Conservation (phyloP, 2,888 invertebrate genomes). For the Oegoconia quadripuncta region DNA sequence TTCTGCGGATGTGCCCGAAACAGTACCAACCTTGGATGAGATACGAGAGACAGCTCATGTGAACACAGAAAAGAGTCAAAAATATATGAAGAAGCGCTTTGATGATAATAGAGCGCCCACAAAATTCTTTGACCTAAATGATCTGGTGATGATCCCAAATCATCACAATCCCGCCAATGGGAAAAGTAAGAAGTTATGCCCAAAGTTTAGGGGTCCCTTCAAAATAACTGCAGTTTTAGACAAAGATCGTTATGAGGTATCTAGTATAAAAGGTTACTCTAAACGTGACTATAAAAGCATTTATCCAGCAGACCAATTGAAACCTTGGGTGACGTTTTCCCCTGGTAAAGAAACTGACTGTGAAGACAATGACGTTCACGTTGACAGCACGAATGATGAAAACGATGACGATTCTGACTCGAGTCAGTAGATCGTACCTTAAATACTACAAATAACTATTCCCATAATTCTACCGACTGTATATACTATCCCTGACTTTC, state of each 20-base stretch:
- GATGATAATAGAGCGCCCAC: background rate
- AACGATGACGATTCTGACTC: no score
- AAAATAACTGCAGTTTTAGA: constrained; percentile 8
- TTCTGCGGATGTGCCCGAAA: background rate
- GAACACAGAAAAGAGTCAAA: background rate
- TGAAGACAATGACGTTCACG: no score
- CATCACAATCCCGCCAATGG: constrained; percentile 9
- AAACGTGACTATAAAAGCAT: constrained; percentile 7
- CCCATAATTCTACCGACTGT: no score
- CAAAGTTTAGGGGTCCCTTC: constrained; percentile 16
- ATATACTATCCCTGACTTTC: no score
- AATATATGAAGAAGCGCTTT: background rate
- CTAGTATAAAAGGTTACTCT: constrained; percentile 4
- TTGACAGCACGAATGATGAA: no score
- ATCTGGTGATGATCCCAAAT: constrained; percentile 12
- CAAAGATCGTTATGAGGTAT: constrained; percentile 15
- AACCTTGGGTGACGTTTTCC: constrained; percentile 11
- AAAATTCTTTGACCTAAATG: background rate
- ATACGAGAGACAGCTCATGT: background rate
- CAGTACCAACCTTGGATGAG: background rate
- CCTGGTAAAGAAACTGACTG: no score
- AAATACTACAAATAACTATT: no score
- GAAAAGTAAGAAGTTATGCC: constrained; percentile 13
- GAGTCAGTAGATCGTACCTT: no score
- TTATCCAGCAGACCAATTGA: constrained; percentile 11